Conservation (phyloP, 1,140 invertebrate species). For the Drosophila grimshawi region DNA sequence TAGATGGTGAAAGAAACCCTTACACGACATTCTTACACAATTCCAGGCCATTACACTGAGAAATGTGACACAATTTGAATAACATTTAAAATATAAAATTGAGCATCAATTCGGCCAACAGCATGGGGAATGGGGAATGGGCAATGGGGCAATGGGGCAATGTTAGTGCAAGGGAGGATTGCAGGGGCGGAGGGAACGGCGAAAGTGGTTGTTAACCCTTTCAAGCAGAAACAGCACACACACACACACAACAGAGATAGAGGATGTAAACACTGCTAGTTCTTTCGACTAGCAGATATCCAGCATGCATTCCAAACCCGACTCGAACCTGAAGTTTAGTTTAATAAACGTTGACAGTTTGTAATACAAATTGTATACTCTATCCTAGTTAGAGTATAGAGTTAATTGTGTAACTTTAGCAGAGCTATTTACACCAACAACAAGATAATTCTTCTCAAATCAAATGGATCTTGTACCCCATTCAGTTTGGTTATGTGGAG, state of each 20-base stretch:
- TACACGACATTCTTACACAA: slow-evolving; percentile 51
- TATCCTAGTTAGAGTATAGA: too few species aligned
- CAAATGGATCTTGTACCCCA: too few species aligned
- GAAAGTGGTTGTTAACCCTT: slow-evolving; percentile 40
- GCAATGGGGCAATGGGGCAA: too few species aligned
- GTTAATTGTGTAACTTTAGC: too few species aligned
- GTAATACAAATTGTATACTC: too few species aligned
- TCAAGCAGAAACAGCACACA: background rate
- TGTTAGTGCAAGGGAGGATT: background rate
- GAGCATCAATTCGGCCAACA: slow-evolving; percentile 66
- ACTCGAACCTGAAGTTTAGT: too few species aligned
- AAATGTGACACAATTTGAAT: slow-evolving; percentile 82
- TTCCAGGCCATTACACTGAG: slow-evolving; percentile 81
- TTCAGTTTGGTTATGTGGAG: too few species aligned
- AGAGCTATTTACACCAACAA: too few species aligned
- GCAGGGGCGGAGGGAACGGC: background rate
- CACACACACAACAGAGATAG: background rate
- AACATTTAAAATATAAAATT: slow-evolving; percentile 83
- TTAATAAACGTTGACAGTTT: too few species aligned
- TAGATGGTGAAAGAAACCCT: slow-evolving; percentile 11
- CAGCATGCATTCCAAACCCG: background rate
- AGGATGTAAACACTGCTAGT: background rate
- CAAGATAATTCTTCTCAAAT: too few species aligned
- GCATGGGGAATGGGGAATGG: background rate
- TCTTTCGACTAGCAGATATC: background rate